Evolutionary conservation across 2,797 vertebrate species (phyloP), one percentile per base, ranked within the genome.

Genomic region (Syngnathus rostellatus): DNA sequence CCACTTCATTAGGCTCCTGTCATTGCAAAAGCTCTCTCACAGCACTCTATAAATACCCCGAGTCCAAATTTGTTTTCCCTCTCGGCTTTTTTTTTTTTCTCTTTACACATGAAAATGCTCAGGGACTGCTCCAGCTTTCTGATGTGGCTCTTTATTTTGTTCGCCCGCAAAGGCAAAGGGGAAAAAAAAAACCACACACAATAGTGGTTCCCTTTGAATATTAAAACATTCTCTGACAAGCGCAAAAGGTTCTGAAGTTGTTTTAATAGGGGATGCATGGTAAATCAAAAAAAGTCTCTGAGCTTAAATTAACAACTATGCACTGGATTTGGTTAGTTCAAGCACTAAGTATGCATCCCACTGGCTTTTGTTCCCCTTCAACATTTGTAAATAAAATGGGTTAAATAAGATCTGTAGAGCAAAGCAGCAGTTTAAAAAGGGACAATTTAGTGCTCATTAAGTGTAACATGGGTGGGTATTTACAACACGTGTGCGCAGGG

Each of bases 141-240:
- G 89, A 92, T 92, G 91, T 92, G 91, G 91, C 85, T 89, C 87
- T 85, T 90, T 90, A 90, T 90, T 91, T 90, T 88, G 81, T 88
- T 86, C 89, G 77, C 87, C 86, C 84, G 85, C 73, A 74, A 81
- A 85, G 40, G 57, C 31, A 8, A 59, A 61, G 57, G 16, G 21
- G n/a, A n/a, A n/a, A 10, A 21, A n/a, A 58, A 60, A 40, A 86
- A 75, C 83, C 90, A 90, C 88, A 87, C 91, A 90, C 88, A 87
- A 90, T 89, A 83, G 88, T 83, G 86, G 86, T 85, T 87, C 85
- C 85, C 84, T 86, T 85, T 81, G 88, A 91, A 91, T 91, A 91
- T 92, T 91, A 91, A 91, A 91, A 90, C 89, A 86, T 90, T 90
- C 89, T 88, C 87, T 85, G 86, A 85, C 73, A 67, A 81, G 78